Percentiles rank a stretch among this genome's conserved stretches.
Conservation (phyloP, 2,888 invertebrate genomes). For the Stenolophus ochropezus region DNA sequence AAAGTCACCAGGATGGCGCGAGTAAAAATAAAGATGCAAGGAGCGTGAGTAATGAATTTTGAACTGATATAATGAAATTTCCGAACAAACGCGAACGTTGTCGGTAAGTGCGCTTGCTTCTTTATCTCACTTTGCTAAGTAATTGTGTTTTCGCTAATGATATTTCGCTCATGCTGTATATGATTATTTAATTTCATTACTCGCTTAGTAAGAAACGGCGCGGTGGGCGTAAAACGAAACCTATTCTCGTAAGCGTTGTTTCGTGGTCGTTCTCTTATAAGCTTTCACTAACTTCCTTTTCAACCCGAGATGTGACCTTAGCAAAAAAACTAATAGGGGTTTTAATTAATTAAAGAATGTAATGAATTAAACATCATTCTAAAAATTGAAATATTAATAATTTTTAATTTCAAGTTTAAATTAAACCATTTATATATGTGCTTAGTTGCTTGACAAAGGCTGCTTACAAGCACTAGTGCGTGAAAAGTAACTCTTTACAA, state of each 20-base stretch:
- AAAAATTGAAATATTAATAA: too few species aligned
- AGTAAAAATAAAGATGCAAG: conserved; percentile 35
- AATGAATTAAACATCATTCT: too few species aligned
- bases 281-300: too few species aligned
- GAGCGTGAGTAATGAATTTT: conserved; percentile 44
- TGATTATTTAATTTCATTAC: conserved; percentile 57
- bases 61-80: conserved; percentile 49
- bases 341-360: too few species aligned
- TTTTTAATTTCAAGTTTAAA: too few species aligned
- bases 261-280: too few species aligned
- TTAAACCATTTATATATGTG: too few species aligned
- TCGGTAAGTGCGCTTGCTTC: conserved; percentile 39
- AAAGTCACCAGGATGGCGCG: neutral
- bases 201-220: conserved; percentile 30
- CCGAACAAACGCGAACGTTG: conserved; percentile 6
- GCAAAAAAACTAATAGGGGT: too few species aligned
- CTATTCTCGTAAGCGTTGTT: conserved; percentile 8
- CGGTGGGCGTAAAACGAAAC: neutral
- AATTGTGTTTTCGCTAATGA: conserved; percentile 54
- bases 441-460: too few species aligned
- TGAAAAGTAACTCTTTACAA: too few species aligned
- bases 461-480: too few species aligned
- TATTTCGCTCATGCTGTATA: conserved; percentile 46
- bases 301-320: too few species aligned
- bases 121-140: conserved; percentile 46